phyloP scores from a whole-genome alignment of 2,888 invertebrate genomes.

The Agrochola litura region DNA sequence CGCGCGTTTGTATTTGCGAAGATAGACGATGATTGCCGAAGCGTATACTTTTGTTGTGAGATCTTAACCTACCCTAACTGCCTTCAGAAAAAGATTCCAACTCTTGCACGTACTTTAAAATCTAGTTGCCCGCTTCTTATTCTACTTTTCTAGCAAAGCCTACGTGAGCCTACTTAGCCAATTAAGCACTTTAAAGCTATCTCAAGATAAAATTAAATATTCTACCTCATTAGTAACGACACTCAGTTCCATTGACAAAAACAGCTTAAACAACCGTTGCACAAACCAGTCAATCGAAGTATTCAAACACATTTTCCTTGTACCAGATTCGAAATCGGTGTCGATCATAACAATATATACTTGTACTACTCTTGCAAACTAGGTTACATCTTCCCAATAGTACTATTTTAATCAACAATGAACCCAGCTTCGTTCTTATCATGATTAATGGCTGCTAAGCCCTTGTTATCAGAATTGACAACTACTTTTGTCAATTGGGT shows the following conservation, averaged over 20 bases:
- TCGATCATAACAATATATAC: slow-evolving; percentile 52
- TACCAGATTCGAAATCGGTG: slow-evolving; percentile 25
- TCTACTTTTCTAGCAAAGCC: too few species aligned
- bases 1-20: too few species aligned
- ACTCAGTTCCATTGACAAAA: neutral
- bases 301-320: slow-evolving; percentile 44
- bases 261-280: neutral
- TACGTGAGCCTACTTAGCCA: neutral
- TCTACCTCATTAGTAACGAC: too few species aligned
- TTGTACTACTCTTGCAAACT: slow-evolving; percentile 35
- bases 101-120: too few species aligned
- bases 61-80: too few species aligned
- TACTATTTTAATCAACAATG: slow-evolving; percentile 31
- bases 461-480: slow-evolving; percentile 48
- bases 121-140: too few species aligned
- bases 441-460: slow-evolving; percentile 36
- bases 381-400: slow-evolving; percentile 38
- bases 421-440: slow-evolving; percentile 26
- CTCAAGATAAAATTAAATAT: too few species aligned
- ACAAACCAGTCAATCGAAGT: neutral
- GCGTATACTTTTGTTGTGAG: too few species aligned
- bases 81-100: too few species aligned
- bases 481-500: slow-evolving; percentile 48
- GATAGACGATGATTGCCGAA: too few species aligned
- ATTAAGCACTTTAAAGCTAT: neutral